Base-by-base conservation (phyloP, 2,888 invertebrate genomes). In the Melieria crassipennis region DNA sequence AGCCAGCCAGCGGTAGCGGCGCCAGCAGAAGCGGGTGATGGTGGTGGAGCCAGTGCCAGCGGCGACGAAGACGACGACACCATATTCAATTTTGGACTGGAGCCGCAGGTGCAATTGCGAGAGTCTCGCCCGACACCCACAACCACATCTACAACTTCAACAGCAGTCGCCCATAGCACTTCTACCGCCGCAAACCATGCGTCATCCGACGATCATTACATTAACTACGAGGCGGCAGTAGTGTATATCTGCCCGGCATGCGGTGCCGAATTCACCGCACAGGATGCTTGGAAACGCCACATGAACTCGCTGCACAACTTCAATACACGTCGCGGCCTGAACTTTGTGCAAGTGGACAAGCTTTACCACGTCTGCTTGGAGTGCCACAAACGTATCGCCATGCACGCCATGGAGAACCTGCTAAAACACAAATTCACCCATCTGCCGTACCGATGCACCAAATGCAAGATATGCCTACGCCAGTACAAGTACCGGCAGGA, bases 401-500 rank as follows among this genome's bases (percentile, higher is more conserved):
- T 84, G 84, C 84, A 84, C 63, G 83, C 83, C 42, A 80, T 84
- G 58, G 84, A 84, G 65, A 84, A 84, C 74, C 77, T 84, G 42
- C 70, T 84, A 1, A 84, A 84, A 72, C 84, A 84, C 71, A 84
- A 84, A 76, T 84, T 84, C 50, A 84, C 84, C 5, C 84, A 84
- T 78, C 68, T 84, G 67, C 84, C 84, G 16, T 84, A 78, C 72
- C 78, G 84, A 3, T 84, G 84, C 70, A 80, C 81, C 58, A 84
- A 84, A 73, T 84, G 84, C 68, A 79, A 77, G 70, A 77, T 84
- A 7, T 84, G 84, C 66, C 79, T 81, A 60, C 75, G 84, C 43
- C 81, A 83, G 74, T 84, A 84, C 77, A 84, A 84, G 75, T 84
- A 84, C 70, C 79, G 83, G 30, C 84, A 84, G 71, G 84, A 84